Evolutionary conservation across 2,113 vertebrate genomes (phyloP), one percentile per base, ranked within the genome.

Genomic region (Condylura cristata): DNA sequence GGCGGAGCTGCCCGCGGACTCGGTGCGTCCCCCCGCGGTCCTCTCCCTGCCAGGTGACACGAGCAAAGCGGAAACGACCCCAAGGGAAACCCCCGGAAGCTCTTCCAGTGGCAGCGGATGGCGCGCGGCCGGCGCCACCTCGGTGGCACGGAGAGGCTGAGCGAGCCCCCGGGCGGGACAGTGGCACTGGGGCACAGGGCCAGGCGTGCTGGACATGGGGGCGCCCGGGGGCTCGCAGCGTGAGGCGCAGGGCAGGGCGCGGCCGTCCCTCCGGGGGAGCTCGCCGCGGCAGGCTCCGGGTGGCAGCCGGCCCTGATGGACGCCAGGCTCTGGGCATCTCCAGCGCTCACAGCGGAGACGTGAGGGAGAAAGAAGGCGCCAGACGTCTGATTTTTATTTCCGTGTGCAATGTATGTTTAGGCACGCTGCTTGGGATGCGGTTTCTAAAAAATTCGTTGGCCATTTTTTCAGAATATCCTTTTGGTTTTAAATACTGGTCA

Each of bases 401-500:
- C 97, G 97, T 97, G 98, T 75, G 97, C 97, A 98, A 98, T 98
- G 98, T 98, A 98, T 97, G 97, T 98, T 97, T 98, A 98, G 98
- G 98, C 98, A 98, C 98, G 96, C 98, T 98, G 98, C 97, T 98
- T 95, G 98, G 98, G 98, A 98, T 41, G 94, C 98, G 98, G 96
- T 75, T 98, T 98, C 98, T 98, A 98, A 97, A 98, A 97, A 98
- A 98, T 96, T 97, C 72, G 97, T 98, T 98, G 98, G 98, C 98
- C 98, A 97, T 97, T 96, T 95, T 95, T 98, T 98, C 96, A 97
- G 97, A 98, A 97, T 97, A 98, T 98, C 96, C 97, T 98, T 98
- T 98, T 98, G 98, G 98, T 98, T 98, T 98, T 98, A 98, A 98
- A 98, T 98, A 98, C 97, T 98, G 97, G 98, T 98, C 98, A 98